phyloP scores from a whole-genome alignment of 1,140 invertebrate species.

The Drosophila saltans region DNA sequence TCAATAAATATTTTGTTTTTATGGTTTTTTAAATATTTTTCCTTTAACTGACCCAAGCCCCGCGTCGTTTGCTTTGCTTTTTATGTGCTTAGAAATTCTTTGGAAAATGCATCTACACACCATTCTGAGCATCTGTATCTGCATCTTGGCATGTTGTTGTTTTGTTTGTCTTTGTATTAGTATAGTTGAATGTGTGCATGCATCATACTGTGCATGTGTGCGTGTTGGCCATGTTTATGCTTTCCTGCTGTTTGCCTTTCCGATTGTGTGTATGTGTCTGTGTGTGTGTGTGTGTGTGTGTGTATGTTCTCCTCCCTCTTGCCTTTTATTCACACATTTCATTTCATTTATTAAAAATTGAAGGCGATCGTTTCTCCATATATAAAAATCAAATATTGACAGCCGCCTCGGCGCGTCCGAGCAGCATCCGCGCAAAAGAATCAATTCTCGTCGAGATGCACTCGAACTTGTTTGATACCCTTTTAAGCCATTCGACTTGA shows the following conservation, averaged over 20 bases:
- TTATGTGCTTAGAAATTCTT: slow-evolving; percentile 77
- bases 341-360: slow-evolving; percentile 75
- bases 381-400: slow-evolving; percentile 78
- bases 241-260: slow-evolving; percentile 77
- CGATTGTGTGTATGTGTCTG: slow-evolving; percentile 52
- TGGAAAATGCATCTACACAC: slow-evolving; percentile 67
- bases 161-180: slow-evolving; percentile 71
- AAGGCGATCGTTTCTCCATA: slow-evolving; percentile 63
- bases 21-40: slow-evolving; percentile 80
- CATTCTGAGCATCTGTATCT: slow-evolving; percentile 35
- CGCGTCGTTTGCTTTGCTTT: slow-evolving; percentile 63
- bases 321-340: slow-evolving; percentile 72
- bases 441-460: slow-evolving; percentile 23
- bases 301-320: background rate
- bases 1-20: slow-evolving; percentile 82
- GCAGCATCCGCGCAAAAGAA: slow-evolving; percentile 53
- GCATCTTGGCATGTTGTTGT: slow-evolving; percentile 52
- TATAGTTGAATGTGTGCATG: slow-evolving; percentile 40
- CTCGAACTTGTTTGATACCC: background rate
- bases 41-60: slow-evolving; percentile 45
- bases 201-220: slow-evolving; percentile 34
- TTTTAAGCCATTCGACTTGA: background rate
- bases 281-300: background rate
- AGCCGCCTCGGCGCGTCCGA: slow-evolving; percentile 26
- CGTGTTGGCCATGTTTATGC: slow-evolving; percentile 70